Percentiles rank a stretch among this genome's conserved stretches.
Evolutionary conservation across 2,113 vertebrate genomes (phyloP).

Genomic region (Tympanuchus pallidicinctus): DNA sequence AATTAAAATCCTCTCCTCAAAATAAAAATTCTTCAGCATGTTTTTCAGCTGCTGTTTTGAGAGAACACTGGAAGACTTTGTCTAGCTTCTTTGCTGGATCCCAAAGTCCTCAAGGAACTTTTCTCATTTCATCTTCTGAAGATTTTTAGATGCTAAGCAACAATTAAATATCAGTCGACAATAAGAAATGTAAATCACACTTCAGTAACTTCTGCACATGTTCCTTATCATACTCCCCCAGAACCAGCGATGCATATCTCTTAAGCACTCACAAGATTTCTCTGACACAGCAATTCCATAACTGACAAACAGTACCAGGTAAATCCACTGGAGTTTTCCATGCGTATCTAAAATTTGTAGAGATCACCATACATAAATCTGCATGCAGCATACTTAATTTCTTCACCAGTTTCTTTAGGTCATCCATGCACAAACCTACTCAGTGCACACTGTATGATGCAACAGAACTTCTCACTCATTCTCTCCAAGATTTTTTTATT

Average conservation of each 20-base stretch:
- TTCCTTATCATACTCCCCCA: neutral
- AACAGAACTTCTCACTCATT: neutral
- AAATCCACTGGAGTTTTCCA: neutral
- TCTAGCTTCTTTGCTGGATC: neutral
- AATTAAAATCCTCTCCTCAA: slow-evolving; percentile 62
- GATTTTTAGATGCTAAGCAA: neutral
- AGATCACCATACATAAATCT: no score
- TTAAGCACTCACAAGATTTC: neutral
- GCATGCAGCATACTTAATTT: neutral
- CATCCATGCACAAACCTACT: no score
- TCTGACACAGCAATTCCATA: neutral
- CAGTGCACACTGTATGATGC: neutral
- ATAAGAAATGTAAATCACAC: neutral
- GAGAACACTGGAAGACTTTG: neutral
- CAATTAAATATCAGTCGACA: neutral
- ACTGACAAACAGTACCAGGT: neutral
- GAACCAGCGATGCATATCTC: neutral
- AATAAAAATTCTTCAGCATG: slow-evolving; percentile 33
- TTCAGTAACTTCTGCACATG: neutral
- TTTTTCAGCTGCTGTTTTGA: slow-evolving; percentile 15
- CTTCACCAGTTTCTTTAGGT: no score
- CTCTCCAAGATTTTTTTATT: no score
- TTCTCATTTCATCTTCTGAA: neutral
- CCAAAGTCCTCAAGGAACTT: neutral
- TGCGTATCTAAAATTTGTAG: neutral